Conservation (phyloP, 2,888 invertebrate species). For the Mythimna albipuncta region DNA sequence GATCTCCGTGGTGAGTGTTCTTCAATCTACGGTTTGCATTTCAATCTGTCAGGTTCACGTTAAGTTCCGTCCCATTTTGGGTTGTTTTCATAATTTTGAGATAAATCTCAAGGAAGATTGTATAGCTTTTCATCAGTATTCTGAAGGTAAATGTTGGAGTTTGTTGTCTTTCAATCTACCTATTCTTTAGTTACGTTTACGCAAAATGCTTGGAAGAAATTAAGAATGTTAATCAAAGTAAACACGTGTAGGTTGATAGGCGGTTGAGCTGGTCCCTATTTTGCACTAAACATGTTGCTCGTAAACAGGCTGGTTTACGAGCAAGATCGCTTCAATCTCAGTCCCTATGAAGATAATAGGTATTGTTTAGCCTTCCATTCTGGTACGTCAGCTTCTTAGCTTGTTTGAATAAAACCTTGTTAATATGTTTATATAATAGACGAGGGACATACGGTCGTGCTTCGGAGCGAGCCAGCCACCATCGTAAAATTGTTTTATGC, state of each 20-base stretch:
- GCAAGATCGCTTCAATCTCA: conserved; percentile 75
- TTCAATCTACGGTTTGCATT: conserved; percentile 44
- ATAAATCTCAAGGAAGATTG: conserved; percentile 39
- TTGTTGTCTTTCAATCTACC: conserved; percentile 57
- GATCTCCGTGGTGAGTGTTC: conserved; percentile 62
- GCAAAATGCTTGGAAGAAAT: conserved; percentile 32
- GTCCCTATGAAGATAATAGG: conserved; percentile 73
- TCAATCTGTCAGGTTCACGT: conserved; percentile 47
- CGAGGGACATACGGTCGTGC: conserved; percentile 37
- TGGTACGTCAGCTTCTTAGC: conserved; percentile 73
- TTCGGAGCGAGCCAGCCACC: conserved; percentile 17
- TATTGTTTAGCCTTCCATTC: conserved; percentile 76
- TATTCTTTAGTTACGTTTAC: conserved; percentile 35
- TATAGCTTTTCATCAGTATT: conserved; percentile 39
- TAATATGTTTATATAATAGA: conserved; percentile 65
- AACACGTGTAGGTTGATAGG: conserved; percentile 37
- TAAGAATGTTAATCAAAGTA: conserved; percentile 51
- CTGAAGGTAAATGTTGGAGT: conserved; percentile 21
- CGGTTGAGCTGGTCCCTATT: conserved; percentile 42
- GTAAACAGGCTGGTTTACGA: conserved; percentile 73
- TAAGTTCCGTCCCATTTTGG: conserved; percentile 30
- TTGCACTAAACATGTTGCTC: conserved; percentile 58
- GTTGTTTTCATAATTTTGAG: conserved; percentile 45
- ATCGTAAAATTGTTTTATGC: conserved; percentile 30
- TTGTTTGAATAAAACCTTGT: conserved; percentile 74